Evolutionary conservation across 2,113 vertebrate species (phyloP).

Genomic region (Hemiscyllium ocellatum): DNA sequence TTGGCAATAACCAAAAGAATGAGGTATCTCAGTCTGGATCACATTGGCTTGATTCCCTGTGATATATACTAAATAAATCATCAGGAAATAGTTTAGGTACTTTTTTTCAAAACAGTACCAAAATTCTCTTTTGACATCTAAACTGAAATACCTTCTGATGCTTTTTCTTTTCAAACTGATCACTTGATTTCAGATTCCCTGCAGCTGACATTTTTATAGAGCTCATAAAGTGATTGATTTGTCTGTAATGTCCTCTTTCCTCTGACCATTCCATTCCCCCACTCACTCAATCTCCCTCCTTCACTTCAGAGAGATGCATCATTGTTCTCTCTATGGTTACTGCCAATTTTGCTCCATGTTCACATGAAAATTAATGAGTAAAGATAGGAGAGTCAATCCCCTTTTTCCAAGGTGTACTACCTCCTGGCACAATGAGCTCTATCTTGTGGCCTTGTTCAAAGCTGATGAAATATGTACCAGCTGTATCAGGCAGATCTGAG

Average conservation of each 20-base stretch:
- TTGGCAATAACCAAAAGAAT: neutral
- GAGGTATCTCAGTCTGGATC: neutral
- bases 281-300: neutral
- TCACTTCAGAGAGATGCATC: neutral
- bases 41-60: neutral
- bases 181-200: neutral
- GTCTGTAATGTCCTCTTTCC: neutral
- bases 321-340: neutral
- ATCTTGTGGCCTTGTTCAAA: neutral
- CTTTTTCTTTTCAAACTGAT: neutral
- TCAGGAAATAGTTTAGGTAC: neutral
- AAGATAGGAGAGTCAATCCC: neutral
- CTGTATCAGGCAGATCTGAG: constrained; percentile 22
- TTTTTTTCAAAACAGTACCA: neutral
- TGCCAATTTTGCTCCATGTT: neutral
- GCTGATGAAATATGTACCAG: constrained; percentile 23
- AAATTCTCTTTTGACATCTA: neutral
- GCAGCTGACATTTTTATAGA: neutral
- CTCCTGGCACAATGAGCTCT: neutral
- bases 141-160: neutral
- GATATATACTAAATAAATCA: neutral
- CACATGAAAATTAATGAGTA: neutral
- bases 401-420: neutral
- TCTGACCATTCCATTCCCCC: neutral
- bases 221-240: neutral